Conservation (phyloP, 2,113 vertebrate genomes). For the Bolborhynchus lineola region DNA sequence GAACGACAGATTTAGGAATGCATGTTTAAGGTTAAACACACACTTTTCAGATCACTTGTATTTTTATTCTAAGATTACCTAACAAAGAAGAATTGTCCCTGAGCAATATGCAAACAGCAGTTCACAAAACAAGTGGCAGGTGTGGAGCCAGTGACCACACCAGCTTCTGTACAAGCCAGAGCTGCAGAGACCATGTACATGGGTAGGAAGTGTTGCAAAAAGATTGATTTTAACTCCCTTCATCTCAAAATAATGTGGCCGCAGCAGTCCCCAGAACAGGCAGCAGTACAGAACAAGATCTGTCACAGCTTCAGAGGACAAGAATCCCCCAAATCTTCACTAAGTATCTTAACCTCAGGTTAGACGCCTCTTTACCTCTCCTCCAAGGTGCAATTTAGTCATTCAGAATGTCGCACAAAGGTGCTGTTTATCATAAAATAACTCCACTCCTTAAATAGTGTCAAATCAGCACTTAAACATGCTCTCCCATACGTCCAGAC, state of each 20-base stretch:
- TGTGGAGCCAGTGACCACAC: background rate
- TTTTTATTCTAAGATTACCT: background rate
- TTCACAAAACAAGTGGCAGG: background rate
- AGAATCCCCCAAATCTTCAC: background rate
- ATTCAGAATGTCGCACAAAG: background rate
- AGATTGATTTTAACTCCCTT: background rate
- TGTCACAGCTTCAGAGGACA: background rate
- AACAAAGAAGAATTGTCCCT: background rate
- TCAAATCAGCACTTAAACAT: background rate
- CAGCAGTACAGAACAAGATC: background rate
- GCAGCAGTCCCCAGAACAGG: background rate
- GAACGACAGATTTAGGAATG: background rate
- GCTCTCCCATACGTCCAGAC: background rate
- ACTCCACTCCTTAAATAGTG: background rate
- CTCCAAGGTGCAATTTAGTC: background rate
- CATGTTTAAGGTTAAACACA: background rate
- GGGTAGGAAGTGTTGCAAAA: background rate
- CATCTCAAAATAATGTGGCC: background rate
- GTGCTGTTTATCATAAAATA: background rate
- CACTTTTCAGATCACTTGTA: background rate
- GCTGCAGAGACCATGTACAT: background rate
- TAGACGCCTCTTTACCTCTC: background rate
- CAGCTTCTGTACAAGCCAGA: background rate
- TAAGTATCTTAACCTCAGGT: background rate
- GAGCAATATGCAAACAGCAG: background rate